phyloP scores from a whole-genome alignment of 2,888 invertebrate species.

The Axea sp. region DNA sequence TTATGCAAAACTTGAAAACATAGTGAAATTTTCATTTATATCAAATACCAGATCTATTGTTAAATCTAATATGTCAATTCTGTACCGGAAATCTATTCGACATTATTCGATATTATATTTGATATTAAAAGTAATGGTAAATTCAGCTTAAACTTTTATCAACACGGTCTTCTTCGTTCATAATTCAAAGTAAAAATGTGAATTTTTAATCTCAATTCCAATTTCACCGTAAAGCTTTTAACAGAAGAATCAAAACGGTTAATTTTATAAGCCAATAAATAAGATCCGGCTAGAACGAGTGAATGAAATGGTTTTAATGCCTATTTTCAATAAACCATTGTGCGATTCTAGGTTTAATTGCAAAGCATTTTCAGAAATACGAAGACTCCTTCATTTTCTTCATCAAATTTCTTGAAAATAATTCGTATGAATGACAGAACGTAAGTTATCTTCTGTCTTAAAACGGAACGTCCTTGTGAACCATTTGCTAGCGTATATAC shows the following conservation, averaged over 20 bases:
- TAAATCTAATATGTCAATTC: too few species aligned
- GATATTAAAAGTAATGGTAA: too few species aligned
- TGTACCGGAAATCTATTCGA: too few species aligned
- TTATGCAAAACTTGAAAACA: too few species aligned
- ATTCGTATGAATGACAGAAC: neutral
- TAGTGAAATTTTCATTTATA: too few species aligned
- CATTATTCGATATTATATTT: too few species aligned
- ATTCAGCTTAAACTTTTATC: too few species aligned
- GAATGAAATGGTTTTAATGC: slow-evolving; percentile 7
- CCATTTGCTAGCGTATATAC: neutral
- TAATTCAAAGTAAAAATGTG: too few species aligned
- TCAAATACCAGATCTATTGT: too few species aligned
- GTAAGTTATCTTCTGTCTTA: neutral
- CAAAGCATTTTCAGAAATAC: neutral
- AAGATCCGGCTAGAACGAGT: slow-evolving; percentile 2
- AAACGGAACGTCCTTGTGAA: neutral
- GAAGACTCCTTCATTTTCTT: neutral
- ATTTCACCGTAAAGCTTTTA: neutral
- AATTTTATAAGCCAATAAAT: slow-evolving; percentile 7
- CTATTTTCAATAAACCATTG: slow-evolving; percentile 8
- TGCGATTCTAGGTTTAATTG: slow-evolving; percentile 3
- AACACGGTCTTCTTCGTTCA: too few species aligned
- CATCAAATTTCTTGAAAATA: neutral
- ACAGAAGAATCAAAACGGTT: neutral
- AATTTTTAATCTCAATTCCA: neutral